Percentiles rank a stretch among this genome's conserved stretches.
These are phyloP conservation scores for Meloidogyne chitwoodi DNA, from an alignment of 1,140 invertebrate genomes.

Conservation along the genomic window DNA sequence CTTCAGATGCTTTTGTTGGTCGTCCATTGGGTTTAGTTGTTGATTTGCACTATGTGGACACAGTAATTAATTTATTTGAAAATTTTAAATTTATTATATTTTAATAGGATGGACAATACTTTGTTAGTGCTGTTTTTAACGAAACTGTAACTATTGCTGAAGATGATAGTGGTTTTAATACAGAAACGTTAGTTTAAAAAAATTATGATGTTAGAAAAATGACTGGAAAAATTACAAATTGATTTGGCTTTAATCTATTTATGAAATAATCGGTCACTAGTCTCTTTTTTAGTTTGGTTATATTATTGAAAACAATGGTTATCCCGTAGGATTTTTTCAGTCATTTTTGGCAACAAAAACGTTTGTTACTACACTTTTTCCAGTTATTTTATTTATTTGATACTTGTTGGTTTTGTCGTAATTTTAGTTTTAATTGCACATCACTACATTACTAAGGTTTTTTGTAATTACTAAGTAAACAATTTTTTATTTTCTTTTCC, in stretches of 20 bases:
- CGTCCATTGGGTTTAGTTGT: conserved; percentile 90
- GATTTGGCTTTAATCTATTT: too few species aligned
- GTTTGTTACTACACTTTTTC: too few species aligned
- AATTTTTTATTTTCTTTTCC: not conserved
- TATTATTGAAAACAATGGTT: too few species aligned
- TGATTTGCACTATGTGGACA: conserved; percentile 86
- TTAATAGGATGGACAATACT: conserved; percentile 69
- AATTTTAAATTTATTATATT: not conserved
- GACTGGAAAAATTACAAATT: not conserved
- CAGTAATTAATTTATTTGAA: conserved; percentile 44
- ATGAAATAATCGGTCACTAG: too few species aligned
- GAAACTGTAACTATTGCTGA: conserved; percentile 95
- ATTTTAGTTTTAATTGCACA: conserved; percentile 82
- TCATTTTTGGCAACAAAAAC: too few species aligned
- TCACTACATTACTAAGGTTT: conserved; percentile 73
- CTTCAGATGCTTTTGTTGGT: conserved; percentile 87
- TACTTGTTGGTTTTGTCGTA: conserved; percentile 81
- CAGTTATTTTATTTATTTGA: conserved; percentile 83
- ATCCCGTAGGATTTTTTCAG: too few species aligned
- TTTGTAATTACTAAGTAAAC: conserved; percentile 65
- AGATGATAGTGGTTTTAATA: conserved; percentile 90
- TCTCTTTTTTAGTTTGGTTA: too few species aligned
- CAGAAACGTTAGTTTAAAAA: conserved; percentile 72
- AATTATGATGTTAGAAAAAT: not conserved
- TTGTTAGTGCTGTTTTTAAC: conserved; percentile 89